These are phyloP conservation scores for Eupsilia transversa DNA, from an alignment of 2,888 invertebrate genomes.

Conservation along the genomic window DNA sequence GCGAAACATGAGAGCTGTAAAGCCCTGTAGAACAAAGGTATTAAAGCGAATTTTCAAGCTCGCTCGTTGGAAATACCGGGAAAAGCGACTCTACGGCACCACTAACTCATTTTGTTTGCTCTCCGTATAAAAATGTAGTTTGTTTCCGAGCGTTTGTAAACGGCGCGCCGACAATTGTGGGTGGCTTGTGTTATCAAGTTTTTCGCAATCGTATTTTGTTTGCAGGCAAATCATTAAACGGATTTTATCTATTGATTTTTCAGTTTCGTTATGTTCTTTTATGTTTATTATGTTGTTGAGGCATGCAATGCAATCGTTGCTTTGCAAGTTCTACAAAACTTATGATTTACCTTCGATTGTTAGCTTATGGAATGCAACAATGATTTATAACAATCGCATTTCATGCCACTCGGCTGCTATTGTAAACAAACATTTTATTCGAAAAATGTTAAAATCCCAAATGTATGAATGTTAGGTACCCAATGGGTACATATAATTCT, in stretches of 20 bases:
- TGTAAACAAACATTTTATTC: constrained; percentile 3
- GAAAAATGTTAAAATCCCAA: constrained; percentile 28
- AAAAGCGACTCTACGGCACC: constrained; percentile 85
- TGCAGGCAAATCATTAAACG: constrained; percentile 74
- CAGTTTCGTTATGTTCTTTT: constrained; percentile 54
- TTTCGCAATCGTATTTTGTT: constrained; percentile 73
- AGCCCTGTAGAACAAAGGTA: constrained; percentile 89
- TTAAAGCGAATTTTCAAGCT: constrained; percentile 89
- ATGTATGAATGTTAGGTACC: background rate
- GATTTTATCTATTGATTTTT: constrained; percentile 66
- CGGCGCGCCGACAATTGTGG: constrained; percentile 72
- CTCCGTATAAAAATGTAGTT: constrained; percentile 88
- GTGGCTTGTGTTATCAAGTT: constrained; percentile 78
- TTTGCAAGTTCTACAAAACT: constrained; percentile 35
- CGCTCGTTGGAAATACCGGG: constrained; percentile 81
- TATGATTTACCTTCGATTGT: constrained; percentile 35
- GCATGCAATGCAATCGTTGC: constrained; percentile 22
- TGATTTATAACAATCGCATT: constrained; percentile 19
- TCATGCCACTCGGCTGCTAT: constrained; percentile 30
- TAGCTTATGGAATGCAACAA: constrained; percentile 19
- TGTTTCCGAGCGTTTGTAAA: constrained; percentile 83
- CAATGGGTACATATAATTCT: background rate
- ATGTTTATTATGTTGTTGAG: constrained; percentile 30
- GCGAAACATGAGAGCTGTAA: constrained; percentile 85
- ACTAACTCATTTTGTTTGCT: constrained; percentile 88